Evolutionary conservation across 2,113 vertebrate genomes (phyloP), one percentile per base, ranked within the genome.

Genomic region (Indicator maculatus): DNA sequence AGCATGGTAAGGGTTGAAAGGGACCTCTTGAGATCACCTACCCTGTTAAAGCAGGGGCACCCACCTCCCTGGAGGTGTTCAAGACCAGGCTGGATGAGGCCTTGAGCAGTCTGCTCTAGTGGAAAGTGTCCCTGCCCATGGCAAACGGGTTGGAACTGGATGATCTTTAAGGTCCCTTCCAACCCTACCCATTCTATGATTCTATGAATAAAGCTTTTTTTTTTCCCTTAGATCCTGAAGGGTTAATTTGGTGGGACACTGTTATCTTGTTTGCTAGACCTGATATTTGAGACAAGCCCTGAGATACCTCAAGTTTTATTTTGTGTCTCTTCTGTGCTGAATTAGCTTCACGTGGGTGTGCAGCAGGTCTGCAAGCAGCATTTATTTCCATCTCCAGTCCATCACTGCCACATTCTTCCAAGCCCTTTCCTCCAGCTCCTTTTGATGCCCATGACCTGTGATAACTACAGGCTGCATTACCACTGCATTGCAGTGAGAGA

Each of bases 311-410:
- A 2, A 13, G 41, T 2, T 66, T 39, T 23, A 4, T n/a, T 53
- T 44, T 14, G 45, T 27, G n/a, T n/a, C 61, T 38, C 27, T 27
- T 4, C 15, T 24, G 41, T 2, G 18, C 3, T 3, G 19, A 45
- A 1, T 2, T 28, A 8, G 76, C 44, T 16, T 18, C 38, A 1
- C 8, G 0, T 1, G 0, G 15, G 14, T 3, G 7, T 21, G 3
- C 23, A n/a, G 76, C 61, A 53, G 44, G 31, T 12, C 63, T 21
- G 7, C 66, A 12, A 24, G 5, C 39, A 52, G 41, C 38, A 13
- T 7, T 55, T 39, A 9, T 2, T 74, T 36, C 9, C 69, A 14
- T 9, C n/a, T 38, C 31, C 33, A 38, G 44, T 26, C 80, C 45
- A 5, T 15, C 79, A 44, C 11, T 33, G 76, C 36, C 72, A 31